phyloP scores from a whole-genome alignment of 92 coral and sea anemone species.

The Palythoa caribaeorum region DNA sequence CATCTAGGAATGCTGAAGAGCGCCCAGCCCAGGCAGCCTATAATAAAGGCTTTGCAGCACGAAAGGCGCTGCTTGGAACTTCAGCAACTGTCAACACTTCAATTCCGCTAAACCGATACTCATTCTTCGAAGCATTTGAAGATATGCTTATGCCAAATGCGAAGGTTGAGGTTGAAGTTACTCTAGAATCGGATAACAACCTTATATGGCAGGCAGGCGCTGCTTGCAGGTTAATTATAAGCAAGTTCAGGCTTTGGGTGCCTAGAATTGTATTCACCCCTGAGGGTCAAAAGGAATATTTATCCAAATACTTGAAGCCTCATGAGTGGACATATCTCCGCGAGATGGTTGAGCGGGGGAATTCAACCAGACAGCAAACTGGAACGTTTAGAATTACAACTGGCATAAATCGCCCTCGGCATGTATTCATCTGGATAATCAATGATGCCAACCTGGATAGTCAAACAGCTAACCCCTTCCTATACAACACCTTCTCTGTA shows the following conservation, averaged over 20 bases:
- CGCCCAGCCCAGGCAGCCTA: neutral
- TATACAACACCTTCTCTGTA: conserved; percentile 34
- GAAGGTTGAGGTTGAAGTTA: neutral
- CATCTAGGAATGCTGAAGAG: neutral
- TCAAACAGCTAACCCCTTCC: conserved; percentile 41
- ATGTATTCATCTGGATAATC: conserved; percentile 38
- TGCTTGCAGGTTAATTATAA: conserved; percentile 19
- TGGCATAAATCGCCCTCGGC: conserved; percentile 32
- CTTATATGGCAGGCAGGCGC: conserved; percentile 44
- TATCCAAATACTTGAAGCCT: neutral
- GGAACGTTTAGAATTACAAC: conserved; percentile 30
- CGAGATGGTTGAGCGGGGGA: neutral
- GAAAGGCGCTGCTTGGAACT: neutral
- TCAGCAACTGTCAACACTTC: neutral
- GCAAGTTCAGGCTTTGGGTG: conserved; percentile 13
- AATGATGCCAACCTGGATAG: conserved; percentile 36
- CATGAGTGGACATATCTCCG: conserved; percentile 33
- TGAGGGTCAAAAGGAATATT: conserved; percentile 6
- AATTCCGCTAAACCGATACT: conserved; percentile 6
- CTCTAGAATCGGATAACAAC: neutral
- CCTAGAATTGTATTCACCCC: conserved; percentile 26
- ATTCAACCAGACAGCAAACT: conserved; percentile 17
- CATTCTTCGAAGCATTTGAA: conserved; percentile 38
- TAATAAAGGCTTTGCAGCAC: neutral
- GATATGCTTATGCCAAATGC: conserved; percentile 18